These are phyloP conservation scores for Dendroctonus valens DNA, from an alignment of 1,140 invertebrate genomes.

Conservation along the genomic window DNA sequence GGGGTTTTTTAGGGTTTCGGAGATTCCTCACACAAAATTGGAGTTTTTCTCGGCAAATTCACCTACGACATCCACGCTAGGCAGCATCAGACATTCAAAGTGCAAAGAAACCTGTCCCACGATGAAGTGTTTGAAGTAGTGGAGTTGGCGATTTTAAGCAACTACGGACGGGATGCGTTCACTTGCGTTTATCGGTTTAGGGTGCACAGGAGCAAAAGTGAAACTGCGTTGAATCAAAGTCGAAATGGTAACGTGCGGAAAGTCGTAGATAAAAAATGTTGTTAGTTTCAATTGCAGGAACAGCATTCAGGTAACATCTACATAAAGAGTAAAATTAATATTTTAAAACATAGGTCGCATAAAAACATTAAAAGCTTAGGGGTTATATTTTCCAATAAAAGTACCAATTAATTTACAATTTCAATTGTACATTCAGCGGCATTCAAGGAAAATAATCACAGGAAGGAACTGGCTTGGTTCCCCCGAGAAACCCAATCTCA, in stretches of 20 bases:
- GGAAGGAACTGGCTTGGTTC: no score
- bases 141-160: conserved; percentile 33
- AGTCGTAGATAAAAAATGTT: conserved; percentile 6
- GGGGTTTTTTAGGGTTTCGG: conserved; percentile 23
- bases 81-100: conserved; percentile 37
- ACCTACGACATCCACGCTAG: conserved; percentile 29
- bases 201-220: conserved; percentile 25
- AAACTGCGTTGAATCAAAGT: conserved; percentile 1
- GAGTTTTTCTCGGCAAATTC: conserved; percentile 32
- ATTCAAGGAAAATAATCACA: no score
- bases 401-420: no score
- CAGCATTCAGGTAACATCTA: no score
- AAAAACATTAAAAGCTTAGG: no score
- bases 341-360: no score
- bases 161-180: conserved; percentile 37
- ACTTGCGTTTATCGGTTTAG: conserved; percentile 39
- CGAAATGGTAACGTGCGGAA: not conserved
- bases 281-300: not conserved
- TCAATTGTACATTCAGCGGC: no score
- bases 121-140: conserved; percentile 32
- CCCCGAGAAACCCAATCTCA: no score
- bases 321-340: no score
- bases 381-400: no score
- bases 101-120: conserved; percentile 12
- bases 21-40: not conserved